Conservation (phyloP, 2,797 vertebrate genomes). For the Muraenolepis orangiensis region DNA sequence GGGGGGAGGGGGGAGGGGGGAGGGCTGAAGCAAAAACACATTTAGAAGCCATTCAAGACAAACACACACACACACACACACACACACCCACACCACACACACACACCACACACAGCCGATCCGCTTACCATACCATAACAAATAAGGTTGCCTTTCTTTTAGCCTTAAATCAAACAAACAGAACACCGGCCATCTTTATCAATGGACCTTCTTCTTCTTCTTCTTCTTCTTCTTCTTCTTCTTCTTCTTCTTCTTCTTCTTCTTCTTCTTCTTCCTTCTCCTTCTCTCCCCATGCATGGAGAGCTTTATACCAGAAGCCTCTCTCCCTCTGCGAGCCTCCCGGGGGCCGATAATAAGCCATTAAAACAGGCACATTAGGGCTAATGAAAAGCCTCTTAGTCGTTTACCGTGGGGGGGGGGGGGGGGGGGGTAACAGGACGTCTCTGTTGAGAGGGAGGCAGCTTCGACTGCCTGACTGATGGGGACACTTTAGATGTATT, state of each 20-base stretch:
- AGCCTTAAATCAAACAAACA: neutral
- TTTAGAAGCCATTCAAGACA: neutral
- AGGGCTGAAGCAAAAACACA: neutral
- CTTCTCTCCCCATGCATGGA: no score
- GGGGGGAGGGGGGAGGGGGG: neutral
- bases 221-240: no score
- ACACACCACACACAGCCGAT: no score
- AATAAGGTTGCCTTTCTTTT: neutral
- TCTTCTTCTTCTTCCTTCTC: no score
- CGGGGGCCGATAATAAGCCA: conserved; percentile 79
- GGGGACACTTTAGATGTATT: conserved; percentile 12
- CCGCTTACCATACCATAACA: neutral
- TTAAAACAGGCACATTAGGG: conserved; percentile 79
- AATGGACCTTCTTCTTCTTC: neutral
- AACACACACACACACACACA: no score
- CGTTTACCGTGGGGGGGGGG: conserved; percentile 64
- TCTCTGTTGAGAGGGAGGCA: conserved; percentile 45
- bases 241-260: no score
- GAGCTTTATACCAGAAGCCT: no score
- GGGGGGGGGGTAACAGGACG: no score
- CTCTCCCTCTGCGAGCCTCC: conserved; percentile 58
- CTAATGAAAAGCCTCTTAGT: conserved; percentile 84
- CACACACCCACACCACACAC: no score
- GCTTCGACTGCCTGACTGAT: neutral
- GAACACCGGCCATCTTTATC: neutral